phyloP scores from a whole-genome alignment of 2,797 vertebrate species.

The Sebastes taczanowskii region DNA sequence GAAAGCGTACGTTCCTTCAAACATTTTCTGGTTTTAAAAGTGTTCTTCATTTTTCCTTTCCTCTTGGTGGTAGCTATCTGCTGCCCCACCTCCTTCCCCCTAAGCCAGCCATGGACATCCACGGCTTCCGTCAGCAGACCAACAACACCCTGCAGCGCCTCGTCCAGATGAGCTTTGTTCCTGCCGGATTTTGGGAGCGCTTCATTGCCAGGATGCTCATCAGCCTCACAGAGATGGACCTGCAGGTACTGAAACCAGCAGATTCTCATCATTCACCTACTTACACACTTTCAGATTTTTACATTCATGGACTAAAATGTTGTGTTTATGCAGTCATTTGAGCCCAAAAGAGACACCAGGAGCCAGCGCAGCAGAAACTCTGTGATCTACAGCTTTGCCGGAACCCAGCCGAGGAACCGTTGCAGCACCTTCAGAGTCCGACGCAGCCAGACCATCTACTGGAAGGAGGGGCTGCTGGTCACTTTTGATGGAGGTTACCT shows the following conservation, averaged over 20 bases:
- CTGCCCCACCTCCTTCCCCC: slow-evolving; percentile 95
- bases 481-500: slow-evolving; percentile 97
- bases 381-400: slow-evolving; percentile 92
- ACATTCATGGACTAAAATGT: neutral
- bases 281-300: neutral
- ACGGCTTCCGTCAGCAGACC: slow-evolving; percentile 85
- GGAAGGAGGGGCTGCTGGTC: slow-evolving; percentile 97
- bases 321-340: slow-evolving; percentile 84
- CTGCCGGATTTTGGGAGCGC: slow-evolving; percentile 96
- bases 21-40: neutral
- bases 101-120: slow-evolving; percentile 93
- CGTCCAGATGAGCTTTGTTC: slow-evolving; percentile 98
- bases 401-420: slow-evolving; percentile 88
- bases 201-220: slow-evolving; percentile 98
- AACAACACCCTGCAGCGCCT: slow-evolving; percentile 92
- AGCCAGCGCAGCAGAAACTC: slow-evolving; percentile 81
- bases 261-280: neutral
- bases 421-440: slow-evolving; percentile 97
- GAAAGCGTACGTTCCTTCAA: neutral
- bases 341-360: slow-evolving; percentile 84
- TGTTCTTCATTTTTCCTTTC: neutral
- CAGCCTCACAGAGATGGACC: slow-evolving; percentile 95
- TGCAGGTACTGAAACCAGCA: slow-evolving; percentile 84
- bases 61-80: slow-evolving; percentile 86
- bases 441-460: slow-evolving; percentile 96